A percentile compares a stretch with the other conserved stretches of the same genome.
Evolutionary conservation across 2,113 vertebrate genomes (phyloP).

Genomic region (Cisticola juncidis): DNA sequence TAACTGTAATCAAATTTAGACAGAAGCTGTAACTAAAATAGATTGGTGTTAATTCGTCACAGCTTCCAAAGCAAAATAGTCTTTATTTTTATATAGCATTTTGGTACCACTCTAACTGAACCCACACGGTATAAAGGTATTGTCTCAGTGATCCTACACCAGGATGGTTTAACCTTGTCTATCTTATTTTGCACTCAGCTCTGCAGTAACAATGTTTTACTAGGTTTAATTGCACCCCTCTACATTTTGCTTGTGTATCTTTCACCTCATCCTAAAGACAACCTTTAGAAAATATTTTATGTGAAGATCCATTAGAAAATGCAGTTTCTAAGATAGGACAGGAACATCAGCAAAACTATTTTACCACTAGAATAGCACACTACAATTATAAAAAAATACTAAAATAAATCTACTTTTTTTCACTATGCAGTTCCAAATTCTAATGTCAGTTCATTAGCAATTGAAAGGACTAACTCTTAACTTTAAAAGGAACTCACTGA

Average conservation of each 20-base stretch:
- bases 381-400: not conserved
- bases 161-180: not conserved
- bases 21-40: not conserved
- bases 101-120: accelerated
- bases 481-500: not conserved
- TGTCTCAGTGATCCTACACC: not conserved
- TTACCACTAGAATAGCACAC: not conserved
- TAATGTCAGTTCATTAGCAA: not conserved
- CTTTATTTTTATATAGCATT: not conserved
- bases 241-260: accelerated
- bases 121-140: not conserved
- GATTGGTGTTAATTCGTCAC: not conserved
- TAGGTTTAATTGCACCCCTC: not conserved
- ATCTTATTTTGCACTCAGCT: not conserved
- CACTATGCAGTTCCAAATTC: not conserved
- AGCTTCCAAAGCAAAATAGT: not conserved
- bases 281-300: not conserved
- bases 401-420: not conserved
- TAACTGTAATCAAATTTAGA: not conserved
- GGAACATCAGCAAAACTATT: not conserved
- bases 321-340: not conserved
- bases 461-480: not conserved
- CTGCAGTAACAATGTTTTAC: not conserved
- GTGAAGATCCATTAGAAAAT: not conserved
- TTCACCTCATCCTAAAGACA: not conserved